phyloP scores from a whole-genome alignment of 2,797 vertebrate genomes.

The Sternotherus odoratus region DNA sequence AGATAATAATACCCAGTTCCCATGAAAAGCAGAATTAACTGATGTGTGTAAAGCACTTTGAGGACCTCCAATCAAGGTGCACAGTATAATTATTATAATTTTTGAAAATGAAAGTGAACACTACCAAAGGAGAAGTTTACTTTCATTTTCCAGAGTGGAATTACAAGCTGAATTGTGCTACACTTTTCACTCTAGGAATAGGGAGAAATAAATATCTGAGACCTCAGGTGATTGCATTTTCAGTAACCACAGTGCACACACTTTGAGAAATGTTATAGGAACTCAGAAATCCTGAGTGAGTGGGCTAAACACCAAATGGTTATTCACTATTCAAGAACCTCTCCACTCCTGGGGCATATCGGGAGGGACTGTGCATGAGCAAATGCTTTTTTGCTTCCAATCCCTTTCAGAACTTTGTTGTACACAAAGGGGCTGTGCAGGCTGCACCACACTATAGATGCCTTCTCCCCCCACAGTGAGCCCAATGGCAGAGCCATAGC shows the following conservation, averaged over 20 bases:
- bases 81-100: constrained; percentile 16
- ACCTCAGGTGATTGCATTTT: constrained; percentile 7
- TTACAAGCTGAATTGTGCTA: constrained; percentile 14
- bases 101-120: constrained; percentile 5
- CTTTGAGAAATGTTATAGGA: not conserved
- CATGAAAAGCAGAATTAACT: not conserved
- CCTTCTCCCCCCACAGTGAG: not conserved
- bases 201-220: not conserved
- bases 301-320: not conserved
- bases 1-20: not conserved
- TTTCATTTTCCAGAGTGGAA: constrained; percentile 10
- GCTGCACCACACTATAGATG: not conserved
- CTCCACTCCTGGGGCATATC: not conserved
- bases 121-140: not conserved
- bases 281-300: constrained; percentile 3
- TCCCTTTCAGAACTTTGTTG: not conserved
- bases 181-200: constrained; percentile 10
- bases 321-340: not conserved
- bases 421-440: not conserved
- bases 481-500: not conserved
- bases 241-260: not conserved
- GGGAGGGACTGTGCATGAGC: accelerated
- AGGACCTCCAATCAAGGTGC: not conserved
- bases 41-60: not conserved
- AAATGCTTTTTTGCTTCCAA: not conserved